phyloP scores from a whole-genome alignment of 2,113 vertebrate species.

The Boleophthalmus pectinirostris region DNA sequence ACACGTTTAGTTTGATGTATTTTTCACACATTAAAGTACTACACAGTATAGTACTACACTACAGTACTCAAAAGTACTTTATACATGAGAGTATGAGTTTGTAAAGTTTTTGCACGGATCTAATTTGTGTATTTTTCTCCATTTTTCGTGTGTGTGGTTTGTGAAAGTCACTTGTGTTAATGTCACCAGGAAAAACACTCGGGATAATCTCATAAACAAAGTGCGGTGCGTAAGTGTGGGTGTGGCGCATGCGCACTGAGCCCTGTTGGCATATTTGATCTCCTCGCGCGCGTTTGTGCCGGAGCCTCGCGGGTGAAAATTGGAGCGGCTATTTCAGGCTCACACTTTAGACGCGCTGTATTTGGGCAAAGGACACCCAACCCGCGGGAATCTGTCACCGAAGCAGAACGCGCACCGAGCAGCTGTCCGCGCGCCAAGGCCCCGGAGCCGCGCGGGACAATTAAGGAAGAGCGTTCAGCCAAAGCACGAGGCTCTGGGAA shows the following conservation, averaged over 20 bases:
- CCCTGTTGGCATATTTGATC: not conserved
- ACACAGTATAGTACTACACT: no score
- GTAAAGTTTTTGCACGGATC: no score
- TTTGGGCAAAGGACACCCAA: slow-evolving; percentile 75
- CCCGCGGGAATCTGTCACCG: slow-evolving; percentile 73
- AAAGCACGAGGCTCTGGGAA: not conserved
- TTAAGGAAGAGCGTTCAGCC: no score
- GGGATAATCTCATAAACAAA: no score
- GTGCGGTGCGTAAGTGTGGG: not conserved
- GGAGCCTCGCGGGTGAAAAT: slow-evolving; percentile 46
- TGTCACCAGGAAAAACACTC: no score
- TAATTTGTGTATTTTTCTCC: no score
- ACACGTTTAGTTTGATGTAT: not conserved
- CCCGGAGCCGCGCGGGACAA: not conserved
- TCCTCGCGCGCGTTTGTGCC: not conserved
- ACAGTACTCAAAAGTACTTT: no score
- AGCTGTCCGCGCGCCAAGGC: slow-evolving; percentile 30
- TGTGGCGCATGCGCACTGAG: not conserved
- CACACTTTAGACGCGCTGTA: slow-evolving; percentile 65
- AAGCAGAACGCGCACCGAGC: slow-evolving; percentile 63
- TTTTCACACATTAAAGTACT: no score
- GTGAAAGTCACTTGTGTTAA: no score
- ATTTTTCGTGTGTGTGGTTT: no score
- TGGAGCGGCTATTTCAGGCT: slow-evolving; percentile 69
- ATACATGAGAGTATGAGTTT: no score